Conservation (phyloP, 1,140 invertebrate genomes). For the Microplitis demolitor region DNA sequence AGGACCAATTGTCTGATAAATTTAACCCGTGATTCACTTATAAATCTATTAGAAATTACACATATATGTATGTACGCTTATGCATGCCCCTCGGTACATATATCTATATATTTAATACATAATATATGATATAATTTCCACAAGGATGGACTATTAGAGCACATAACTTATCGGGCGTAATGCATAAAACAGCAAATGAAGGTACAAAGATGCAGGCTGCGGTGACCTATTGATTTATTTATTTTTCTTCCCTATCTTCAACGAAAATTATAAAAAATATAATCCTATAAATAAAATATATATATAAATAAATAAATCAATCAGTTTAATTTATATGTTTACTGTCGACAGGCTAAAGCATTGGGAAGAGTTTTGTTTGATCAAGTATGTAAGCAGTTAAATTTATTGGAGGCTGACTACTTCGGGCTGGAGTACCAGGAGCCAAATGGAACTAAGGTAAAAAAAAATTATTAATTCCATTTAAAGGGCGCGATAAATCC, state of each 20-base stretch:
- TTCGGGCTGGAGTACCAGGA: conserved; percentile 97
- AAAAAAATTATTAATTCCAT: no score
- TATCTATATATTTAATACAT: background rate
- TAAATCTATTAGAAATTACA: background rate
- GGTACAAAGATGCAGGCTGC: conserved; percentile 31
- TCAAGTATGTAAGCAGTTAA: conserved; percentile 93
- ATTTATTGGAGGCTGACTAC: conserved; percentile 96
- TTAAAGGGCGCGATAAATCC: no score
- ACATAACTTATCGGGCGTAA: conserved; percentile 43
- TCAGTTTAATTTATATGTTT: conserved; percentile 30
- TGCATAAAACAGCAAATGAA: conserved; percentile 11
- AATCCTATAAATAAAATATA: conserved; percentile 7
- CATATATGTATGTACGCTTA: conserved; percentile 6
- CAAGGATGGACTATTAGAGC: conserved; percentile 54
- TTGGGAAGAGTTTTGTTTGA: conserved; percentile 92
- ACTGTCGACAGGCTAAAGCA: conserved; percentile 90
- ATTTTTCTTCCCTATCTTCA: conserved; percentile 15
- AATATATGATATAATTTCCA: conserved; percentile 36
- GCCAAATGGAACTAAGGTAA: conserved; percentile 78
- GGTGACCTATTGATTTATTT: conserved; percentile 48
- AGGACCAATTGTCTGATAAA: conserved; percentile 26
- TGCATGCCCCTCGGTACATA: background rate
- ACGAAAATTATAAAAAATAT: background rate
- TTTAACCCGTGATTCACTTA: conserved; percentile 18
- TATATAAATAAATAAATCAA: background rate